Percentiles rank a stretch among this genome's conserved stretches.
Conservation (phyloP, 2,113 vertebrate genomes). For the Heterotis niloticus region DNA sequence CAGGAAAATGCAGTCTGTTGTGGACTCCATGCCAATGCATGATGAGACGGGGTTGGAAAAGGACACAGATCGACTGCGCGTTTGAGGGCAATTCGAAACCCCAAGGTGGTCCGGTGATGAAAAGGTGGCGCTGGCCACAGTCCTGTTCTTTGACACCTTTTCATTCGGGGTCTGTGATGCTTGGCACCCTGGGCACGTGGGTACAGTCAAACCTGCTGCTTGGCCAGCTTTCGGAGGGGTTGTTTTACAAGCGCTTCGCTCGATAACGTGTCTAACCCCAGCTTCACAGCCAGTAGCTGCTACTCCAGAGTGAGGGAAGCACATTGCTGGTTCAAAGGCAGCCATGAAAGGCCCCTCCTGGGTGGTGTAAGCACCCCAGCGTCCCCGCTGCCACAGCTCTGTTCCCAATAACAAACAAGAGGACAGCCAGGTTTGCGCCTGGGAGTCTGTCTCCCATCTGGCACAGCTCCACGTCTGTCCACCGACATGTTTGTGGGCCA, state of each 20-base stretch:
- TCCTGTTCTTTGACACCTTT: background rate
- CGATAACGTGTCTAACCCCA: background rate
- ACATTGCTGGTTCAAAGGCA: background rate
- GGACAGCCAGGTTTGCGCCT: background rate
- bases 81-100: too few relatives aligned
- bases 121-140: background rate
- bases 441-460: background rate
- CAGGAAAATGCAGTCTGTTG: too few relatives aligned
- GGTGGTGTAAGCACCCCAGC: background rate
- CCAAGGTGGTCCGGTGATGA: too few relatives aligned
- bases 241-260: background rate
- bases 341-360: background rate
- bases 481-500: background rate
- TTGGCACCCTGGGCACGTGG: too few relatives aligned
- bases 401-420: constrained; percentile 3
- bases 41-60: background rate
- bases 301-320: background rate
- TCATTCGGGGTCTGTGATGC: background rate
- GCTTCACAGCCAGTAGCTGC: too few relatives aligned
- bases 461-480: background rate
- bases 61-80: background rate
- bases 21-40: too few relatives aligned
- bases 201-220: too few relatives aligned
- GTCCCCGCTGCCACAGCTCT: background rate
- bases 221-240: background rate